These are phyloP conservation scores for Scyliorhinus canicula DNA, from an alignment of 2,797 vertebrate species.

Conservation along the genomic window DNA sequence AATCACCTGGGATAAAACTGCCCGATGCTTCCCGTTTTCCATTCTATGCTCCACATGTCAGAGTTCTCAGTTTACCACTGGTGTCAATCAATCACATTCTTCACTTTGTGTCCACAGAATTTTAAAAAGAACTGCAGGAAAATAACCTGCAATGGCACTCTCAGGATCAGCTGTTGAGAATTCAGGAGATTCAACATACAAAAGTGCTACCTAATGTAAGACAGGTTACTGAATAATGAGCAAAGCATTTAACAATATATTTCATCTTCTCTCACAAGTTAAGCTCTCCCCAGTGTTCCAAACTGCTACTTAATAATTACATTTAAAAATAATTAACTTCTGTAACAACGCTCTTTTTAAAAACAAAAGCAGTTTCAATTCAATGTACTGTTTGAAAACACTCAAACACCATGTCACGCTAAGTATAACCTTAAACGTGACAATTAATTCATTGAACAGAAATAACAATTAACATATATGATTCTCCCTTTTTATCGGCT, in stretches of 20 bases:
- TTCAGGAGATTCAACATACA: background rate
- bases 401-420: background rate
- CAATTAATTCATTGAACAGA: background rate
- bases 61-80: background rate
- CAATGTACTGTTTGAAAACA: background rate
- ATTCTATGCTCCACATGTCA: constrained; percentile 8
- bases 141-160: background rate
- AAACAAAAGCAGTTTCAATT: background rate
- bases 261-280: background rate
- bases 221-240: background rate
- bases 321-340: background rate
- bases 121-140: constrained; percentile 16
- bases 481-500: background rate
- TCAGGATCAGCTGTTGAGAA: constrained; percentile 10
- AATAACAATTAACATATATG: background rate
- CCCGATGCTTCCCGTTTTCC: background rate
- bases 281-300: background rate
- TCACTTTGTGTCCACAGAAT: constrained; percentile 10
- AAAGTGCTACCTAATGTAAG: background rate
- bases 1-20: background rate
- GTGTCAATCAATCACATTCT: background rate
- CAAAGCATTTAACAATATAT: background rate
- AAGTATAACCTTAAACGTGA: background rate
- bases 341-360: background rate
- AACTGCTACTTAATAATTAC: background rate